These are phyloP conservation scores for Entomobrya multifasciata DNA, from an alignment of 2,888 invertebrate species.

Conservation along the genomic window DNA sequence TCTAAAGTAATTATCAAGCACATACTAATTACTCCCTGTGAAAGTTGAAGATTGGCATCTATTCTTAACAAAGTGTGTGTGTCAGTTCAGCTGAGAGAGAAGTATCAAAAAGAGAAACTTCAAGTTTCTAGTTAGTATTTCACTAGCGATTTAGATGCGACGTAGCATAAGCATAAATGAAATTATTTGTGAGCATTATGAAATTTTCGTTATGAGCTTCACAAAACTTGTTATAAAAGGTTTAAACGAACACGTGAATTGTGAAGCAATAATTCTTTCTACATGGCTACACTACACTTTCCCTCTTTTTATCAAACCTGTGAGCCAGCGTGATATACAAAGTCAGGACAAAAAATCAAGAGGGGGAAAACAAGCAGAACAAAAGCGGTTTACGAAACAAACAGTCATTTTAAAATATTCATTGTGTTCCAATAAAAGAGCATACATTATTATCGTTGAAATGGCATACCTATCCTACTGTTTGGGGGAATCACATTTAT, in stretches of 20 bases:
- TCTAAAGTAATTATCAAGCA: constrained; percentile 64
- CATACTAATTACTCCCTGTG: constrained; percentile 61
- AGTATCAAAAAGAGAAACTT: background rate
- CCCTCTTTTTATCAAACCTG: background rate
- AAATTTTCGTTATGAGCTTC: too few species aligned
- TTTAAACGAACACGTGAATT: background rate
- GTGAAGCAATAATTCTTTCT: background rate
- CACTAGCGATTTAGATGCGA: too few species aligned
- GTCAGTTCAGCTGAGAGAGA: too few species aligned
- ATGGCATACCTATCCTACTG: too few species aligned
- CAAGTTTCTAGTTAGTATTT: background rate
- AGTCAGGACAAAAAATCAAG: background rate
- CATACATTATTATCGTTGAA: too few species aligned
- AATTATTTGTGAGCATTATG: too few species aligned
- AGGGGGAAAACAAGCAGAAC: background rate
- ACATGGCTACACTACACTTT: background rate
- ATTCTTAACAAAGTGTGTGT: background rate
- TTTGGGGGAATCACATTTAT: too few species aligned
- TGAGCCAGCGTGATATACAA: background rate
- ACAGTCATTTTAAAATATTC: too few species aligned
- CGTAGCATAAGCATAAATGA: too few species aligned
- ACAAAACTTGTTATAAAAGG: too few species aligned
- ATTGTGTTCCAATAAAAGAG: too few species aligned
- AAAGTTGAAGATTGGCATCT: constrained; percentile 60
- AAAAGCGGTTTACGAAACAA: too few species aligned